These are phyloP conservation scores for Resseliella maxima DNA, from an alignment of 2,888 invertebrate species.

Conservation along the genomic window DNA sequence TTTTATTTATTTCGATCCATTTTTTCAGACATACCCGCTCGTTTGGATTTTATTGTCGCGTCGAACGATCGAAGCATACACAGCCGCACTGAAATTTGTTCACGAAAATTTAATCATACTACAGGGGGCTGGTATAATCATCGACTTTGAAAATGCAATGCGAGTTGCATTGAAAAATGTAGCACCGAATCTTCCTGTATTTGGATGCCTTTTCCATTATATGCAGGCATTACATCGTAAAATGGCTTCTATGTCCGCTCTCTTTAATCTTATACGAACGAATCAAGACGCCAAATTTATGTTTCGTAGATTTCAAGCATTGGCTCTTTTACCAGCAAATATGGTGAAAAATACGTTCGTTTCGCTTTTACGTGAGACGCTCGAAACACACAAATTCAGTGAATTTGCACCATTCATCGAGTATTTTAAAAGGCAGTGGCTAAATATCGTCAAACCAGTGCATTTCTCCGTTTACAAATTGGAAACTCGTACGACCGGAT, in stretches of 20 bases:
- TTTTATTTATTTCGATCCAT: not conserved
- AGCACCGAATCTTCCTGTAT: not conserved
- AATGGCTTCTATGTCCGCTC: not conserved
- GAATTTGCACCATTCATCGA: slow-evolving; percentile 13
- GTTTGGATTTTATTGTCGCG: not conserved
- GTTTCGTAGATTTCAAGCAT: not conserved
- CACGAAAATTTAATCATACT: not conserved
- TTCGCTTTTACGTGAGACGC: not conserved
- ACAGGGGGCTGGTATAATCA: not conserved
- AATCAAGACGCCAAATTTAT: not conserved
- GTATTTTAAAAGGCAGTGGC: not conserved
- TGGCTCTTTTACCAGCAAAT: not conserved
- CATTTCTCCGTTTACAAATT: not conserved
- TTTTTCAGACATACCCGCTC: not conserved
- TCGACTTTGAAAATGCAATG: slow-evolving; percentile 31
- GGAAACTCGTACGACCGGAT: not conserved
- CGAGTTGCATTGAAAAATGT: not conserved
- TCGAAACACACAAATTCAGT: not conserved
- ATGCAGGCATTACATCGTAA: not conserved
- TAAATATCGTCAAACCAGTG: not conserved
- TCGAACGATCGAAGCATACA: not conserved
- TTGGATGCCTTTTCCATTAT: not conserved
- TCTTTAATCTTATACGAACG: not conserved
- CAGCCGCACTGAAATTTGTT: not conserved
- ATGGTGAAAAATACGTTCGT: not conserved